phyloP scores from a whole-genome alignment of 2,888 invertebrate species.

The Panzeria rudis region DNA sequence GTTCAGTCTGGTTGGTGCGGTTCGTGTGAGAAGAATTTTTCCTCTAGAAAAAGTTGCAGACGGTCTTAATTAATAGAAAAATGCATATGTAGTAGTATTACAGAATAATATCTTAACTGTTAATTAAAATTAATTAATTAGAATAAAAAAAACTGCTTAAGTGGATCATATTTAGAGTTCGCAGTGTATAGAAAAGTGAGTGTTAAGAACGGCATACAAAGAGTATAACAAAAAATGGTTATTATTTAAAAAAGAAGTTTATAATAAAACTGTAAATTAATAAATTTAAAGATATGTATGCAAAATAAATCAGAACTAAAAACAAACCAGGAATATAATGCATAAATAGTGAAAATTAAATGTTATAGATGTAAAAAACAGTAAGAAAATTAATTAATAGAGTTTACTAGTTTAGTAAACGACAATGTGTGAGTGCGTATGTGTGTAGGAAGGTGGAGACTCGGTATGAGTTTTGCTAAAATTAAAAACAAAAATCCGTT shows the following conservation, averaged over 20 bases:
- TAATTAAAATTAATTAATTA: constrained; percentile 50
- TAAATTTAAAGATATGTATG: constrained; percentile 15
- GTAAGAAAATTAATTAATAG: constrained; percentile 12
- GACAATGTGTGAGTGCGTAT: constrained; percentile 15
- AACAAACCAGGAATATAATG: background rate
- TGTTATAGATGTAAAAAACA: constrained; percentile 1
- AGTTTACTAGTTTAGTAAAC: constrained; percentile 8
- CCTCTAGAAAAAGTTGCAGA: constrained; percentile 22
- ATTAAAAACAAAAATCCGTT: constrained; percentile 25
- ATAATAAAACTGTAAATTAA: constrained; percentile 46
- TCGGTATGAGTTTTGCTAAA: constrained; percentile 5
- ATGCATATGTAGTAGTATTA: constrained; percentile 10
- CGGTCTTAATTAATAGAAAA: constrained; percentile 45
- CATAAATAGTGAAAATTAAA: constrained; percentile 6
- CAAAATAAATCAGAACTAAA: background rate
- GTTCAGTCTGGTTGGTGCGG: constrained; percentile 71
- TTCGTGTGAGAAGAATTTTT: constrained; percentile 69
- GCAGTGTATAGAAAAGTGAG: constrained; percentile 36
- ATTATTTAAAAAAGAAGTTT: constrained; percentile 36
- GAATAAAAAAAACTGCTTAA: constrained; percentile 19
- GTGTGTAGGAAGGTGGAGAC: constrained; percentile 49
- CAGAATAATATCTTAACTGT: constrained; percentile 53
- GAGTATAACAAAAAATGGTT: constrained; percentile 35
- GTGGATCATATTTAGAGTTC: constrained; percentile 33
- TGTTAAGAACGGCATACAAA: constrained; percentile 29